These are phyloP conservation scores for Xiphias gladius DNA, from an alignment of 2,113 vertebrate genomes.

Conservation along the genomic window DNA sequence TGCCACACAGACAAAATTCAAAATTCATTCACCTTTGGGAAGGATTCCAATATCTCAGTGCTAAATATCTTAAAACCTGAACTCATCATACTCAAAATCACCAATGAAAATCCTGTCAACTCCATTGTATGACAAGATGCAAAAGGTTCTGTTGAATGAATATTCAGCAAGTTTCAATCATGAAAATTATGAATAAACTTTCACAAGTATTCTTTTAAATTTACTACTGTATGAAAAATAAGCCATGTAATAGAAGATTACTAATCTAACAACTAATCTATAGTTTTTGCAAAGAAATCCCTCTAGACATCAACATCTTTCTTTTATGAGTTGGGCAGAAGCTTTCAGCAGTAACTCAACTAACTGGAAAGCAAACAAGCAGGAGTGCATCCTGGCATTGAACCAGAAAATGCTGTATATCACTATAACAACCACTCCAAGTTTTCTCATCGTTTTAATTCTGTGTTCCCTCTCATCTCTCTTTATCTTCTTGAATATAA, in stretches of 20 bases:
- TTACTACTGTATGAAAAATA: slow-evolving; percentile 1
- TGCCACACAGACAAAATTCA: no score
- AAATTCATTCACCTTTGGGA: no score
- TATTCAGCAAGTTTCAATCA: neutral
- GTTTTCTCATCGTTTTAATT: slow-evolving; percentile 24
- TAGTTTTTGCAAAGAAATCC: slow-evolving; percentile 24
- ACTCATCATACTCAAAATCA: no score
- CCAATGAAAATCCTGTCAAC: no score
- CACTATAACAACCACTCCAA: slow-evolving; percentile 1
- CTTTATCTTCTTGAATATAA: slow-evolving; percentile 1
- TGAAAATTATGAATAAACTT: neutral
- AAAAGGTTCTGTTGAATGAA: neutral
- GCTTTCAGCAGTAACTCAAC: slow-evolving; percentile 30
- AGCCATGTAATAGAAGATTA: neutral
- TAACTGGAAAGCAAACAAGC: slow-evolving; percentile 48
- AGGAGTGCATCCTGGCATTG: slow-evolving; percentile 21
- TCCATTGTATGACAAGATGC: neutral
- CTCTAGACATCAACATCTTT: slow-evolving; percentile 20
- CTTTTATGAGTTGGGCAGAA: slow-evolving; percentile 47
- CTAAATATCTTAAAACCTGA: no score
- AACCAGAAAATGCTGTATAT: slow-evolving; percentile 26
- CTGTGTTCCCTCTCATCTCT: slow-evolving; percentile 13
- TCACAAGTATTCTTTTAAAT: neutral
- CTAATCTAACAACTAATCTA: slow-evolving; percentile 22
- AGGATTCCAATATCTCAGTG: no score